These are phyloP conservation scores for Lophius americanus DNA, from an alignment of 2,797 vertebrate species.

Conservation along the genomic window DNA sequence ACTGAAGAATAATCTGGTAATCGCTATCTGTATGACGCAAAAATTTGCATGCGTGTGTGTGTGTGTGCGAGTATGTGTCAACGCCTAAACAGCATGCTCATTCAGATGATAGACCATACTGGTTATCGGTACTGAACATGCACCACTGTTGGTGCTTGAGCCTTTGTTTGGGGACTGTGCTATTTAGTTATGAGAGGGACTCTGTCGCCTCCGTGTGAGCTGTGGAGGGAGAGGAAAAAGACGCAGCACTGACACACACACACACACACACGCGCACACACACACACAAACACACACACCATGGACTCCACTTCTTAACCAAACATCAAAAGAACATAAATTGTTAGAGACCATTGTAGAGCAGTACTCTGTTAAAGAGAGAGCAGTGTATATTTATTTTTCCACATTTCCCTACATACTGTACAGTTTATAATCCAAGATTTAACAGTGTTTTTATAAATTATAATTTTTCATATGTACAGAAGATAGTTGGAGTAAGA, in stretches of 20 bases:
- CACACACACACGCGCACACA: conserved; percentile 38
- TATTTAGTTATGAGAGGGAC: conserved; percentile 81
- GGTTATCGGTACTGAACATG: conserved; percentile 81
- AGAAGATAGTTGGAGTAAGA: not conserved
- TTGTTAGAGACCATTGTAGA: conserved; percentile 36
- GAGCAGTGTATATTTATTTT: conserved; percentile 26
- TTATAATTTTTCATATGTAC: not conserved
- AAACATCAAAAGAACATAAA: conserved; percentile 53
- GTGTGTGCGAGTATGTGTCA: conserved; percentile 47
- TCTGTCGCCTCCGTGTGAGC: conserved; percentile 80
- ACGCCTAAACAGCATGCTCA: conserved; percentile 64
- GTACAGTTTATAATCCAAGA: not conserved
- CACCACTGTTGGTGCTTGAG: conserved; percentile 61
- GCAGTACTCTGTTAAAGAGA: conserved; percentile 24
- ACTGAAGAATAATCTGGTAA: conserved; percentile 64
- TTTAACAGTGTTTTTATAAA: conserved; percentile 6
- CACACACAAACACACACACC: conserved; percentile 37
- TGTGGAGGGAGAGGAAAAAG: conserved; percentile 73
- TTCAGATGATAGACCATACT: conserved; percentile 74
- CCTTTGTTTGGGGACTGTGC: conserved; percentile 80
- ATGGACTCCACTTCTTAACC: conserved; percentile 48
- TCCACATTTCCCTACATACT: not conserved
- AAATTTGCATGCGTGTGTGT: conserved; percentile 6
- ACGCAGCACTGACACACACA: conserved; percentile 47
- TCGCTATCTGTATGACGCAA: conserved; percentile 59